These are phyloP conservation scores for Synergus umbraculus DNA, from an alignment of 2,888 invertebrate genomes.

Conservation along the genomic window DNA sequence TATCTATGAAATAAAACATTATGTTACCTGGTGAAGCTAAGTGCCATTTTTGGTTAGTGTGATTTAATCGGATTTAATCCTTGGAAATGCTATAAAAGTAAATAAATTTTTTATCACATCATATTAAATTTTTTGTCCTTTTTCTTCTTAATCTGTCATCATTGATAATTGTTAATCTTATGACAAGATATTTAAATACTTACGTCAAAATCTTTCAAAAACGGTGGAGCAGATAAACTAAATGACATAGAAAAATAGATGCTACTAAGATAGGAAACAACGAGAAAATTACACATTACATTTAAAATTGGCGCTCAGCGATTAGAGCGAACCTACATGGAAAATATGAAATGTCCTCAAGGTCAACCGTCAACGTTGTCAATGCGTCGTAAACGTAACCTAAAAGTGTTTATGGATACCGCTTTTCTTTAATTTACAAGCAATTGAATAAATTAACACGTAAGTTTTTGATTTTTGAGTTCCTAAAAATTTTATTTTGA, in stretches of 20 bases:
- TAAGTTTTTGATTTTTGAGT: conserved; percentile 3
- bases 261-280: not conserved
- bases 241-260: not conserved
- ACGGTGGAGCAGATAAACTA: not conserved
- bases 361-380: no score
- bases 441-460: not conserved
- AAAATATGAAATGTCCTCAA: no score
- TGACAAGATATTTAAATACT: not conserved
- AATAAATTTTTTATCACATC: not conserved
- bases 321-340: no score
- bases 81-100: not conserved
- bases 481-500: not conserved
- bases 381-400: not conserved
- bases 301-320: no score
- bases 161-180: not conserved
- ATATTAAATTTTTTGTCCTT: not conserved
- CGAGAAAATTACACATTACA: not conserved
- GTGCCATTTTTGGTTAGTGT: conserved; percentile 17
- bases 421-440: not conserved
- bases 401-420: not conserved
- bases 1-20: not conserved
- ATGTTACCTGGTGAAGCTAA: conserved; percentile 32
- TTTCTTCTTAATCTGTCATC: not conserved
- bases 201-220: not conserved
- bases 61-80: not conserved